Base-by-base conservation (phyloP, 2,113 vertebrate genomes). In the Xenopus borealis region DNA sequence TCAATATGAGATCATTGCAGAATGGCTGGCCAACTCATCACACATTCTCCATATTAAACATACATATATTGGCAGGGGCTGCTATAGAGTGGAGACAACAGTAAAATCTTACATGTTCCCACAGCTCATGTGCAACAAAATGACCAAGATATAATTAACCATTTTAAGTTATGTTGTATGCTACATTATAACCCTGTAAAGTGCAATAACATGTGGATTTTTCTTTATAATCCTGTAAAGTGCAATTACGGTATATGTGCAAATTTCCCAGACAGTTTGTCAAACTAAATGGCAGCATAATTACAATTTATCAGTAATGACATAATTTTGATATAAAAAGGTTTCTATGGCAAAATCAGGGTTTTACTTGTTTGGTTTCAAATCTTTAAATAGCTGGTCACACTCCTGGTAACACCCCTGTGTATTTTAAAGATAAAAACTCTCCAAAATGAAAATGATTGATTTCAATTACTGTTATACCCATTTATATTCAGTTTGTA, bases 1-100 rank as follows among this genome's bases (percentile, higher is more conserved):
- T 81, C 78, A 79, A 53, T 53, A 57, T 85, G 79, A 86, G 76
- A 78, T 79, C 81, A 82, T 10, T 78, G 75, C 14, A 62, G 50
- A 77, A 72, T 69, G 66, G 72, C 71, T 78, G 79, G 67, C 75
- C 80, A 88, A 30, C 64, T 83, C 52, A 80, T 47, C 66, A 27
- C 85, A 76, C 81, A 81, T 72, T 61, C 69, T 80, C 76, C 77
- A 13, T 66, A 81, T 72, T 83, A 66, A 82, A 72, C 58, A 79
- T 59, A 70, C 12, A 84, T 63, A 79, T 81, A 82, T 61, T 83
- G 78, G 79, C 66, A 81, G 78, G 75, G 50, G 82, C 72, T 57
- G 61, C 75, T 75, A 78, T 72, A 61, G 69, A 70, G 82, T 79
- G 76, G 12, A 80, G 4, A n/a, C 71, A 72, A 75, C 79, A 78